Evolutionary conservation across 1,140 invertebrate species (phyloP).

Genomic region (Lepidurus arcticus): DNA sequence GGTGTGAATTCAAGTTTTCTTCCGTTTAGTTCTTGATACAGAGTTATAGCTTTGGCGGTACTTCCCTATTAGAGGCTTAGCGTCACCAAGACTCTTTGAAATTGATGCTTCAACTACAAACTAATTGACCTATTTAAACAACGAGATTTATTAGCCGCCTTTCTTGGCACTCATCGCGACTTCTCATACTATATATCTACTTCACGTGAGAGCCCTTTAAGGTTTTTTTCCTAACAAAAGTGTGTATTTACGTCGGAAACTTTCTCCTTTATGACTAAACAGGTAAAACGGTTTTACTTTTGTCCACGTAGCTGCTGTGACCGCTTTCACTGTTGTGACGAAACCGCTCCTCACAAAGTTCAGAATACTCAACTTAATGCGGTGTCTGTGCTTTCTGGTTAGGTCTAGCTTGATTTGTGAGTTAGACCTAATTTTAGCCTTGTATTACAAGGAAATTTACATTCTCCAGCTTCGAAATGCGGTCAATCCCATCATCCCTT

Average conservation of each 20-base stretch:
- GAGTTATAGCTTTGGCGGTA: not conserved
- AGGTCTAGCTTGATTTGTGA: not conserved
- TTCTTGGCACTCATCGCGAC: not conserved
- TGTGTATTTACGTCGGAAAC: not conserved
- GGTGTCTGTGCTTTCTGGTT: not conserved
- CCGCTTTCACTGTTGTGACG: constrained; percentile 4
- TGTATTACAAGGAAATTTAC: not conserved
- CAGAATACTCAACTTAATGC: not conserved
- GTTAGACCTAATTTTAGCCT: not conserved
- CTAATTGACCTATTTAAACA: not conserved
- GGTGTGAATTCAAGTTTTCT: too few relatives aligned
- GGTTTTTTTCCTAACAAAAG: not conserved
- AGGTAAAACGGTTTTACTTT: not conserved
- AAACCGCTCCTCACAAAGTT: not conserved
- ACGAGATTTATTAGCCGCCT: not conserved
- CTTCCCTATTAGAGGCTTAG: not conserved
- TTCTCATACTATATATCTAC: not conserved
- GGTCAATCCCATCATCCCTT: not conserved
- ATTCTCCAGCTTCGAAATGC: not conserved
- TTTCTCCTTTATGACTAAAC: not conserved
- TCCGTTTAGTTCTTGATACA: too few relatives aligned
- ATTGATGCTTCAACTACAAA: not conserved
- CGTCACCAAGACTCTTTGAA: not conserved
- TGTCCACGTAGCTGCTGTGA: not conserved
- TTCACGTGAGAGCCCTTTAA: not conserved